Conservation (phyloP, 2,888 invertebrate species). For the Schizaphis graminum region DNA sequence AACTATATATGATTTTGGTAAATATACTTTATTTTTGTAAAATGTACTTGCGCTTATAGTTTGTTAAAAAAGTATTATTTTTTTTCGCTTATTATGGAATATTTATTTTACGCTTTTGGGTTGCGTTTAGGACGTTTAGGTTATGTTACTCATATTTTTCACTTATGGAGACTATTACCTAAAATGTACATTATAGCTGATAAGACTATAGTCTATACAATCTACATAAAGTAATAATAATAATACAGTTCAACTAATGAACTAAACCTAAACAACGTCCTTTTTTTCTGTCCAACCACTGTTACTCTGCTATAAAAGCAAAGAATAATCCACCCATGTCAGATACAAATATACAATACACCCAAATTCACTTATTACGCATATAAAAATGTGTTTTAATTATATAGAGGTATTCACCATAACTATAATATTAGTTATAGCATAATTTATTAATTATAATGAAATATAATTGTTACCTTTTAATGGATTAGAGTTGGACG, state of each 20-base stretch:
- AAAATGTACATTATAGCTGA: no score
- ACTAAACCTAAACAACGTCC: background rate
- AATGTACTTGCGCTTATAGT: no score
- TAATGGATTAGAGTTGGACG: background rate
- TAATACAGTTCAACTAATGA: background rate
- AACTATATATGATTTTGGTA: no score
- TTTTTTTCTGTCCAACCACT: background rate
- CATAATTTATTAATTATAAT: background rate
- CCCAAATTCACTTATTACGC: background rate
- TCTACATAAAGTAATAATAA: no score
- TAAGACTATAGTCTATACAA: no score
- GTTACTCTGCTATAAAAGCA: background rate
- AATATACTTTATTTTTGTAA: no score
- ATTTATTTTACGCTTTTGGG: no score
- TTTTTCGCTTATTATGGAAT: no score
- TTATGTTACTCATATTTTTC: no score
- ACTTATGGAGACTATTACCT: no score
- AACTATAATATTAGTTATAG: background rate
- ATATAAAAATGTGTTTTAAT: background rate
- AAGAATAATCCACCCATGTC: background rate
- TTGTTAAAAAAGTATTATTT: no score
- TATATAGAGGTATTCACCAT: background rate
- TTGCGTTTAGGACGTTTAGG: no score
- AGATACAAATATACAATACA: background rate
- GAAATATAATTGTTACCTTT: background rate